Percentiles rank a stretch among this genome's conserved stretches.
These are phyloP conservation scores for Eulithis testata DNA, from an alignment of 2,888 invertebrate species.

Conservation along the genomic window DNA sequence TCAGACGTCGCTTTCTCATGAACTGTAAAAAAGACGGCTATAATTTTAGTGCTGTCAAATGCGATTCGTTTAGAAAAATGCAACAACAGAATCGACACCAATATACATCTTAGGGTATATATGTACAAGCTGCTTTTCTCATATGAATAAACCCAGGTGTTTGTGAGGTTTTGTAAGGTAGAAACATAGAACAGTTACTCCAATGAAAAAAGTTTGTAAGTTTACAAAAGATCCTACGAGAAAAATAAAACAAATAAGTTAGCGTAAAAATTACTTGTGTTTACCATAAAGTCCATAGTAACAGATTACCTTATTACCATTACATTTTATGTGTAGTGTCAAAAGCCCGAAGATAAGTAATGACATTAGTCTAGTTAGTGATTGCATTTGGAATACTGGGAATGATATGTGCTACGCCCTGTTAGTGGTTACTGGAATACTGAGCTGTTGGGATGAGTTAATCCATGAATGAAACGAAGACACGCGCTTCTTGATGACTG, in stretches of 20 bases:
- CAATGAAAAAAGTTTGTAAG: not conserved
- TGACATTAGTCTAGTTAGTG: constrained; percentile 71
- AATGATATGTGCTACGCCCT: constrained; percentile 66
- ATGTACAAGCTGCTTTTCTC: not conserved
- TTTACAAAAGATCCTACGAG: constrained; percentile 2
- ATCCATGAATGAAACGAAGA: constrained; percentile 56
- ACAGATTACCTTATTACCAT: constrained; percentile 14
- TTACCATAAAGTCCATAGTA: constrained; percentile 15
- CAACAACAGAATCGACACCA: too few species aligned
- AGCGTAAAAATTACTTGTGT: constrained; percentile 2
- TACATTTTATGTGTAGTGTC: constrained; percentile 24
- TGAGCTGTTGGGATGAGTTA: constrained; percentile 56
- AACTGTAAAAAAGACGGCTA: too few species aligned
- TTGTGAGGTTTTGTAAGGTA: constrained; percentile 12
- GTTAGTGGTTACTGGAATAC: constrained; percentile 65
- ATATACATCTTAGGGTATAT: too few species aligned
- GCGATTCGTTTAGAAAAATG: too few species aligned
- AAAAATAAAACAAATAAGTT: constrained; percentile 3
- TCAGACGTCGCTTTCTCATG: too few species aligned
- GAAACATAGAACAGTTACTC: not conserved
- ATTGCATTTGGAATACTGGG: constrained; percentile 57
- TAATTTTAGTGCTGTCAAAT: too few species aligned
- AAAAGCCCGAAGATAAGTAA: constrained; percentile 73
- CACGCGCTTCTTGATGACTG: constrained; percentile 58
- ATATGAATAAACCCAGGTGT: constrained; percentile 12